Evolutionary conservation across 2,888 invertebrate genomes (phyloP).

Genomic region (Amblyteles armatorius): DNA sequence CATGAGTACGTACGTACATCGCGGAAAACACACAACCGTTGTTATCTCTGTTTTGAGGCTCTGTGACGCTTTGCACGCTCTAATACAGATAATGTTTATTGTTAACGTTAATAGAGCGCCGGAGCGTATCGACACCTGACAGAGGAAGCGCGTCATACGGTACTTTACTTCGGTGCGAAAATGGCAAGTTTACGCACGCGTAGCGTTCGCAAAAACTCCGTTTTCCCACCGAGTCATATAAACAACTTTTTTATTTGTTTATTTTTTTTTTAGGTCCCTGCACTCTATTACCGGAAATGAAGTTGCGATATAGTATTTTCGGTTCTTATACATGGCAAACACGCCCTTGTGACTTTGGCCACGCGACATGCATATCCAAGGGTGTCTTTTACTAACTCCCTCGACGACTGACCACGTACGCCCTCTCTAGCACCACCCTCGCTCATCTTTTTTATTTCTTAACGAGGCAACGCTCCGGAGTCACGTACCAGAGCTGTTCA

Average conservation of each 20-base stretch:
- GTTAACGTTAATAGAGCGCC: background rate
- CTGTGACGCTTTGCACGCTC: background rate
- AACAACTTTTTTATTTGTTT: too few relatives aligned
- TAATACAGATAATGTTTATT: background rate
- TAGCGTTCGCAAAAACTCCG: too few relatives aligned
- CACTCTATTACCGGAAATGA: background rate
- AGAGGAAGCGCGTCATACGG: background rate
- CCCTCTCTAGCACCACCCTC: background rate
- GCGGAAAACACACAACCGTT: background rate
- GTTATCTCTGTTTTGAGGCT: background rate
- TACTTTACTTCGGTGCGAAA: too few relatives aligned
- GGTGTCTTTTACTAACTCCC: slow-evolving; percentile 11
- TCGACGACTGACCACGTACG: slow-evolving; percentile 37
- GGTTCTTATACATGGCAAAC: background rate
- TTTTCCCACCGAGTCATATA: too few relatives aligned
- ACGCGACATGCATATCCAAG: slow-evolving; percentile 8
- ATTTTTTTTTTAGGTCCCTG: background rate
- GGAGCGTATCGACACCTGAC: too few relatives aligned
- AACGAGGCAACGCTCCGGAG: slow-evolving; percentile 40
- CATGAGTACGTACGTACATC: slow-evolving; percentile 13
- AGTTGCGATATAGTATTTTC: background rate
- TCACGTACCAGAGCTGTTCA: slow-evolving; percentile 45
- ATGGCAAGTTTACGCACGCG: too few relatives aligned
- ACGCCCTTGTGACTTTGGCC: background rate
- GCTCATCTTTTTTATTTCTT: slow-evolving; percentile 33